Evolutionary conservation across 2,888 invertebrate genomes (phyloP).

Genomic region (Lordiphosa andalusiaca): DNA sequence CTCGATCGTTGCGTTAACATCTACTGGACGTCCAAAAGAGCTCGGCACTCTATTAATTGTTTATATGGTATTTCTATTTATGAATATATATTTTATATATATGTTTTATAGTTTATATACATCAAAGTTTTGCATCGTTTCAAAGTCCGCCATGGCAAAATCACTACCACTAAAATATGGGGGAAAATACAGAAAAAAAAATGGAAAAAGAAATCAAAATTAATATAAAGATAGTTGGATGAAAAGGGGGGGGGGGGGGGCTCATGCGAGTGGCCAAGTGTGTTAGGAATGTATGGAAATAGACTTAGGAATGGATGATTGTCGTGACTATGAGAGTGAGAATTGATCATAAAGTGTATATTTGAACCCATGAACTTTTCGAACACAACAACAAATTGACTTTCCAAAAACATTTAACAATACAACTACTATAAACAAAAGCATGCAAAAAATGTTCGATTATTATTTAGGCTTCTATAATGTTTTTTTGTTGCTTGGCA

Average conservation of each 20-base stretch:
- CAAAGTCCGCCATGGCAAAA: slow-evolving; percentile 72
- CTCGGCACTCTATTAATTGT: slow-evolving; percentile 39
- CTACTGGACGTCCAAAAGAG: slow-evolving; percentile 49
- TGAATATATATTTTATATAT: slow-evolving; percentile 20
- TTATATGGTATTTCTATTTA: slow-evolving; percentile 27
- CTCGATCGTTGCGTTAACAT: slow-evolving; percentile 40
- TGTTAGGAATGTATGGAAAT: too few relatives aligned
- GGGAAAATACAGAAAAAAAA: slow-evolving; percentile 34
- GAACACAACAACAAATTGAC: slow-evolving; percentile 37
- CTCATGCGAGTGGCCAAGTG: neutral
- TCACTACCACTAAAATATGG: slow-evolving; percentile 60
- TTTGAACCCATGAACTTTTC: neutral
- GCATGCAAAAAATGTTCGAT: slow-evolving; percentile 35
- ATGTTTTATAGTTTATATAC: slow-evolving; percentile 46
- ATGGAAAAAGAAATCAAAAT: slow-evolving; percentile 36
- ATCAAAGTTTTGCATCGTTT: slow-evolving; percentile 61
- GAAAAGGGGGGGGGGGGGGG: too few relatives aligned
- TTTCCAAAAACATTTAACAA: slow-evolving; percentile 15
- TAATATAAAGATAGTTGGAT: slow-evolving; percentile 2
- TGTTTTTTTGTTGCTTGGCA: slow-evolving; percentile 13
- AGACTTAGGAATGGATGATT: neutral
- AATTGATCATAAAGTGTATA: neutral
- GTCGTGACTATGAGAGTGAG: neutral
- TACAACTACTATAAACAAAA: slow-evolving; percentile 38
- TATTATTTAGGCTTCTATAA: neutral